Conservation (phyloP, 2,113 vertebrate genomes). For the Dromaius novaehollandiae region DNA sequence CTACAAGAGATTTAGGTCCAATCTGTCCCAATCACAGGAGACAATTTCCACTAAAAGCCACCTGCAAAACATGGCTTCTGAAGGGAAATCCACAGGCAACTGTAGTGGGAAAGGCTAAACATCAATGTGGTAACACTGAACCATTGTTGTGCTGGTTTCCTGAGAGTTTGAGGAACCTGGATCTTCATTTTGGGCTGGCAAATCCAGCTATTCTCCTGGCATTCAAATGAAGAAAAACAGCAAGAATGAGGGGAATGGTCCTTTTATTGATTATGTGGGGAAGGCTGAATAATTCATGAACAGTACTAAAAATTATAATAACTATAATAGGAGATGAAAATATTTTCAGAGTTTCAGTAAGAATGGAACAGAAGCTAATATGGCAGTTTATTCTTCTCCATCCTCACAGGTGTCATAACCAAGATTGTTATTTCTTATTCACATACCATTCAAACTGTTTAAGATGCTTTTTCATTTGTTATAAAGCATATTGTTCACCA, state of each 20-base stretch:
- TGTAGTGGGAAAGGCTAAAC: background rate
- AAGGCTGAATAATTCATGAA: background rate
- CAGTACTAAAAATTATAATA: background rate
- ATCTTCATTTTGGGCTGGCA: background rate
- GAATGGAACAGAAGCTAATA: background rate
- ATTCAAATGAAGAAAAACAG: background rate
- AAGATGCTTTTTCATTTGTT: background rate
- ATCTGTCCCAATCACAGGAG: background rate
- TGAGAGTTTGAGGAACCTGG: background rate
- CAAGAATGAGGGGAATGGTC: accelerated
- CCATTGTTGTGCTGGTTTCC: background rate
- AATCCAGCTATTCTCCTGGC: background rate
- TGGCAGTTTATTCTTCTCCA: background rate
- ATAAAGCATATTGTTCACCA: background rate
- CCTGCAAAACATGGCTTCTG: background rate
- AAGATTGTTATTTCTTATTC: background rate
- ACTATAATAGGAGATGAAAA: background rate
- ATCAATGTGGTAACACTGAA: background rate
- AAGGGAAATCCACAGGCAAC: background rate
- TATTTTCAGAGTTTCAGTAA: background rate
- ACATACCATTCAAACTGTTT: background rate
- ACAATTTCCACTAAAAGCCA: background rate
- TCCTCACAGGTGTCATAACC: background rate
- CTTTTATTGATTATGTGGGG: background rate
- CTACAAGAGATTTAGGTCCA: background rate